These are phyloP conservation scores for Drosophila setifemur DNA, from an alignment of 1,140 invertebrate species.

Conservation along the genomic window DNA sequence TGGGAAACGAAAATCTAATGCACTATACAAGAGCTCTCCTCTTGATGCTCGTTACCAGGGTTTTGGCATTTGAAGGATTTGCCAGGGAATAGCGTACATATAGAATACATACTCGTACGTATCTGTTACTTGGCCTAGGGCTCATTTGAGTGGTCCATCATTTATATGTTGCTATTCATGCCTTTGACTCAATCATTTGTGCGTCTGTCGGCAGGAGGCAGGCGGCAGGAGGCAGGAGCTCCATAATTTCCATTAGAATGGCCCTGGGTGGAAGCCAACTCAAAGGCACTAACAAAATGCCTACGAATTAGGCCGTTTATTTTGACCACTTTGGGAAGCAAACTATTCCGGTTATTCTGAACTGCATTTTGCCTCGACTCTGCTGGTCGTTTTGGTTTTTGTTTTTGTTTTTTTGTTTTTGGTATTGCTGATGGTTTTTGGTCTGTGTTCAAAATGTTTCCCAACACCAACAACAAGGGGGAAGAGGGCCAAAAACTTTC, in stretches of 20 bases:
- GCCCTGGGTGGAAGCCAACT: slow-evolving; percentile 15
- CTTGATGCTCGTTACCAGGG: neutral
- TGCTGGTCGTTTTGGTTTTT: slow-evolving; percentile 1
- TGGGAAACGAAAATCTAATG: slow-evolving; percentile 24
- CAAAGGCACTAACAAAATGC: slow-evolving; percentile 21
- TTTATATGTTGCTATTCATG: slow-evolving; percentile 23
- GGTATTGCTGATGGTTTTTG: neutral
- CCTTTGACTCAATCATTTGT: slow-evolving; percentile 46
- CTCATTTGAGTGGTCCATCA: slow-evolving; percentile 7
- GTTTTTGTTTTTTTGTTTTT: neutral
- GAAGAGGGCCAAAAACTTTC: slow-evolving; percentile 14
- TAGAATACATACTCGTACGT: too few relatives aligned
- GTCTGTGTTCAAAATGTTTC: slow-evolving; percentile 6
- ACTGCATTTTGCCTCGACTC: slow-evolving; percentile 23
- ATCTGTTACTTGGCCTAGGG: slow-evolving; percentile 15
- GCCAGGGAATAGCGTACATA: neutral
- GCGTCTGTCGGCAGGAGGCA: slow-evolving; percentile 20
- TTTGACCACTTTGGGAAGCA: slow-evolving; percentile 29
- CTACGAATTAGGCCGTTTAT: neutral
- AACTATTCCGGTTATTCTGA: slow-evolving; percentile 34
- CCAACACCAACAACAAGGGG: too few relatives aligned
- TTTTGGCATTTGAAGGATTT: slow-evolving; percentile 11
- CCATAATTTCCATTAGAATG: slow-evolving; percentile 43
- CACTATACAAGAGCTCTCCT: neutral
- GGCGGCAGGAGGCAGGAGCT: too few relatives aligned